phyloP scores from a whole-genome alignment of 2,797 vertebrate species.

The Pristis pectinata region DNA sequence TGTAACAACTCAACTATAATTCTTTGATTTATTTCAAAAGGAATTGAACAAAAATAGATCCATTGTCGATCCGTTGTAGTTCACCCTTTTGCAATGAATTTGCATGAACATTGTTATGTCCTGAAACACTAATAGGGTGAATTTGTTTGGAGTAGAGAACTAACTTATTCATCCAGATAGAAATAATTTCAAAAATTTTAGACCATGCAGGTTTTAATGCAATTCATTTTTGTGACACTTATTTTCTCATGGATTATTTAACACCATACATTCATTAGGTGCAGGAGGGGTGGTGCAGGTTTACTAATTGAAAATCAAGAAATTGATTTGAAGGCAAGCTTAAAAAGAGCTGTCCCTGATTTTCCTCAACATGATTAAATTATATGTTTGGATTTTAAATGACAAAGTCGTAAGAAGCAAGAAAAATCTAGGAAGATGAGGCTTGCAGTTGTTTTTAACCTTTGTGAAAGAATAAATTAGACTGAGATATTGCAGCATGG shows the following conservation, averaged over 20 bases:
- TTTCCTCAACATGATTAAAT: too few species aligned
- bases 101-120: not conserved
- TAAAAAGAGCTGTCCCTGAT: too few species aligned
- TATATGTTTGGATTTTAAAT: too few species aligned
- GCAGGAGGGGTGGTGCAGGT: too few species aligned
- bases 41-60: not conserved
- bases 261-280: not conserved
- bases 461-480: too few species aligned
- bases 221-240: not conserved
- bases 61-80: not conserved
- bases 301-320: too few species aligned
- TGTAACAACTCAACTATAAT: not conserved
- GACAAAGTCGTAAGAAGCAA: too few species aligned
- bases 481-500: too few species aligned
- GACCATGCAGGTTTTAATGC: not conserved
- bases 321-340: too few species aligned
- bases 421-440: too few species aligned
- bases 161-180: not conserved
- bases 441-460: too few species aligned
- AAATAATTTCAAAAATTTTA: not conserved
- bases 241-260: not conserved
- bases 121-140: not conserved
- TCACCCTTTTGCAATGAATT: not conserved
- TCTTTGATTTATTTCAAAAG: constrained; percentile 11
- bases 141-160: not conserved